Evolutionary conservation across 92 coral and sea anemone genomes (phyloP).

Genomic region (Phenganax subtilis): DNA sequence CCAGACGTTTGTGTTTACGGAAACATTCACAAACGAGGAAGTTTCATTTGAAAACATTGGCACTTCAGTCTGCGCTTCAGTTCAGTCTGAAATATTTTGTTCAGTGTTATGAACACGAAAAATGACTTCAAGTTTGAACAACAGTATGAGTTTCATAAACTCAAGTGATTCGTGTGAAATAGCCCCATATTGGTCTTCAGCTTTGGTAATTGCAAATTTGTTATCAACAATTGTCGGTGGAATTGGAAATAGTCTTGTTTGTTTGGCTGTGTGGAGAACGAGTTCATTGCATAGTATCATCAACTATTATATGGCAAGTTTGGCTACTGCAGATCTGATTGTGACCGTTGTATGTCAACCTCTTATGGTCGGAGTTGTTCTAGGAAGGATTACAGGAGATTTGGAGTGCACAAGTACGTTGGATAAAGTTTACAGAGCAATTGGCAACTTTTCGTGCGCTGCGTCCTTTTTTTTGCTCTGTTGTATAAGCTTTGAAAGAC

Average conservation of each 20-base stretch:
- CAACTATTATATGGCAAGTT: conserved; percentile 27
- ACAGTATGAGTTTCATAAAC: neutral
- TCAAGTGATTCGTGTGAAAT: conserved; percentile 17
- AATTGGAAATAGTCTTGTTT: conserved; percentile 17
- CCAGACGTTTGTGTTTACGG: too few relatives aligned
- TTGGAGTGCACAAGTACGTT: conserved; percentile 36
- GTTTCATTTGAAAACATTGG: too few relatives aligned
- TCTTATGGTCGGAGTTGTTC: conserved; percentile 20
- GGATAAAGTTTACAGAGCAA: conserved; percentile 43
- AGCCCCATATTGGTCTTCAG: neutral
- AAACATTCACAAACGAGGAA: too few relatives aligned
- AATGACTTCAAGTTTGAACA: neutral
- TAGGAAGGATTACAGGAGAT: conserved; percentile 23
- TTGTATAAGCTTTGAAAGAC: conserved; percentile 47
- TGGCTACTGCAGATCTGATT: conserved; percentile 22
- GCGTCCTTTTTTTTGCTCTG: conserved; percentile 45
- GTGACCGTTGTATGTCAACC: conserved; percentile 24
- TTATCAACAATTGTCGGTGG: conserved; percentile 30
- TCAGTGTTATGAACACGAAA: neutral
- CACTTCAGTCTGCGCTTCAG: too few relatives aligned
- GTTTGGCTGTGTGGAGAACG: conserved; percentile 30
- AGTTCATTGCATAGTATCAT: conserved; percentile 12
- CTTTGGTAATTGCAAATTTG: conserved; percentile 10
- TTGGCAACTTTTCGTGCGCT: conserved; percentile 55
- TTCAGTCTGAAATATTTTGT: too few relatives aligned